Percentiles rank a stretch among this genome's conserved stretches.
Conservation (phyloP, 1,140 invertebrate species). For the Lordiphosa stackelbergi region DNA sequence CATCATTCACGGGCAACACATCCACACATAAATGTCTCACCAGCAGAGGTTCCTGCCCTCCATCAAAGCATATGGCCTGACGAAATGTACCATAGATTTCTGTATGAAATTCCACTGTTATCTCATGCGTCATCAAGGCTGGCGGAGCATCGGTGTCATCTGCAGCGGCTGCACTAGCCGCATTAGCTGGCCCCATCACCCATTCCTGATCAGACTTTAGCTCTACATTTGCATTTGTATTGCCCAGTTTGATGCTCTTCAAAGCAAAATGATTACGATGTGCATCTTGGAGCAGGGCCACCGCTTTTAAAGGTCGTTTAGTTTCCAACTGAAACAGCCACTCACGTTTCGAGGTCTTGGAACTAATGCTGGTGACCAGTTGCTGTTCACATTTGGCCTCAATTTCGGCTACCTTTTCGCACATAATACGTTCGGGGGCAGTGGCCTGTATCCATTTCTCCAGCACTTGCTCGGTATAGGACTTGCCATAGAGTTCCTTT, state of each 20-base stretch:
- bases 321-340: constrained; percentile 84
- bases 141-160: constrained; percentile 14
- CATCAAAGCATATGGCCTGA: constrained; percentile 89
- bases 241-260: constrained; percentile 77
- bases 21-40: constrained; percentile 87
- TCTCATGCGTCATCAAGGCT: constrained; percentile 78
- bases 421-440: constrained; percentile 80
- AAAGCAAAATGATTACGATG: constrained; percentile 86
- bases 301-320: constrained; percentile 78
- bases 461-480: constrained; percentile 82
- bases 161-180: constrained; percentile 1
- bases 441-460: constrained; percentile 82
- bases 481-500: constrained; percentile 83
- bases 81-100: constrained; percentile 89
- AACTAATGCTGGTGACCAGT: constrained; percentile 81
- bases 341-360: constrained; percentile 82
- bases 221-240: constrained; percentile 57
- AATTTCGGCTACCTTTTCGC: constrained; percentile 80
- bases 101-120: constrained; percentile 85
- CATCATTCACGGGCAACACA: constrained; percentile 84
- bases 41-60: constrained; percentile 84
- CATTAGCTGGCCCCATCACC: constrained; percentile 57
- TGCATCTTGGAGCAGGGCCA: constrained; percentile 85
- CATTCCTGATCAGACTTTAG: constrained; percentile 81
- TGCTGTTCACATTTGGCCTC: constrained; percentile 81